phyloP scores from a whole-genome alignment of 2,797 vertebrate genomes.

The Platyrinchus mystaceus region DNA sequence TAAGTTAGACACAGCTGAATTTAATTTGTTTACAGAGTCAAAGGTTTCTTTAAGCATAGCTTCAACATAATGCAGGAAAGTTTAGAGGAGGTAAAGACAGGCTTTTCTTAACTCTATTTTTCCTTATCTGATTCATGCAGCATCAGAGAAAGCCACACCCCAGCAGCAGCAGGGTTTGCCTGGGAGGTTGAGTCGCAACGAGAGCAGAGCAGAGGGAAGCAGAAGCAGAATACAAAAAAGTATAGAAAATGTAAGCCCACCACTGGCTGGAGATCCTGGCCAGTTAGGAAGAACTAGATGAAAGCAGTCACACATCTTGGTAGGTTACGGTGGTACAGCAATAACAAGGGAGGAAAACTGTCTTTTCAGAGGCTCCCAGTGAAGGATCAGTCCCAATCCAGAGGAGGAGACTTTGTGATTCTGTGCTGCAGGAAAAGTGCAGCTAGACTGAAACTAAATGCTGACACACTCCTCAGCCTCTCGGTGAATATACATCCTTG shows the following conservation, averaged over 20 bases:
- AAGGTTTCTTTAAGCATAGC: conserved; percentile 38
- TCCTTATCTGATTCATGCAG: conserved; percentile 70
- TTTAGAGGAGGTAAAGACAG: conserved; percentile 34
- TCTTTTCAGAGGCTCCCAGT: conserved; percentile 58
- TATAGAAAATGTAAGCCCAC: conserved; percentile 83
- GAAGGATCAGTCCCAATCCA: conserved; percentile 66
- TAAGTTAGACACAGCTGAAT: conserved; percentile 8
- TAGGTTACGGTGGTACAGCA: conserved; percentile 64
- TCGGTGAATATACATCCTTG: conserved; percentile 80
- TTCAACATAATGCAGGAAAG: conserved; percentile 14
- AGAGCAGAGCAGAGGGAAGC: conserved; percentile 69
- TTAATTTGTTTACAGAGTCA: conserved; percentile 35
- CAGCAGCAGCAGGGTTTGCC: conserved; percentile 68
- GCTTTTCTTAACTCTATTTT: conserved; percentile 58
- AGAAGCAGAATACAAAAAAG: conserved; percentile 69
- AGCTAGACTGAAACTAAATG: conserved; percentile 77
- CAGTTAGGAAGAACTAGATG: conserved; percentile 97
- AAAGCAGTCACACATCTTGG: conserved; percentile 98
- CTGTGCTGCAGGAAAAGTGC: conserved; percentile 72
- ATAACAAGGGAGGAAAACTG: conserved; percentile 46
- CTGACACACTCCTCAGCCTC: conserved; percentile 72
- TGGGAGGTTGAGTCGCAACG: conserved; percentile 44
- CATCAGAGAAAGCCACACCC: conserved; percentile 70
- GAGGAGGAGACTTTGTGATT: conserved; percentile 69
- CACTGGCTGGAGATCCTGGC: conserved; percentile 92